phyloP scores from a whole-genome alignment of 1,140 invertebrate species.

The Elymnias hypermnestra region DNA sequence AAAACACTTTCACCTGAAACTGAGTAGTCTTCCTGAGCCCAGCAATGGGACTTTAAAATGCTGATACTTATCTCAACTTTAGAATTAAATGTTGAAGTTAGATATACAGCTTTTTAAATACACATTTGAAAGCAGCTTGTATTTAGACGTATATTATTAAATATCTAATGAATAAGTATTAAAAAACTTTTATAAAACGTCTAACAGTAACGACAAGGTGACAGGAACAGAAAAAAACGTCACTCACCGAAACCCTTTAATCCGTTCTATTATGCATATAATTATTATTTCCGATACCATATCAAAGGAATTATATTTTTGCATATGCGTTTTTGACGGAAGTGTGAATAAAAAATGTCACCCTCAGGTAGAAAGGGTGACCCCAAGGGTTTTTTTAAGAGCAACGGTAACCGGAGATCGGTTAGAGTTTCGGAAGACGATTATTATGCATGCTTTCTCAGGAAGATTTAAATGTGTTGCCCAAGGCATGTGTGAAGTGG shows the following conservation, averaged over 20 bases:
- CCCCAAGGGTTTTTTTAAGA: conserved; percentile 55
- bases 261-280: conserved; percentile 73
- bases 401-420: conserved; percentile 58
- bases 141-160: conserved; percentile 53
- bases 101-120: no score
- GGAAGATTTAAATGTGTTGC: conserved; percentile 62
- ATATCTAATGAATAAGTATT: conserved; percentile 34
- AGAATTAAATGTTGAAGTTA: no score
- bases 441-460: conserved; percentile 72
- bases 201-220: conserved; percentile 55
- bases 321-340: conserved; percentile 67
- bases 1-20: no score
- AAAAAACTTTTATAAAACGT: conserved; percentile 43
- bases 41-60: no score
- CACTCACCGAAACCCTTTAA: conserved; percentile 64
- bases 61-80: no score
- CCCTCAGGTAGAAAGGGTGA: conserved; percentile 68
- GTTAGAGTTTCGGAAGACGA: conserved; percentile 45
- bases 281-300: conserved; percentile 72
- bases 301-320: conserved; percentile 73
- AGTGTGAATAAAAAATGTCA: conserved; percentile 74
- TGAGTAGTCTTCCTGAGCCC: no score
- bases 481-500: conserved; percentile 47
- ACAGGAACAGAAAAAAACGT: conserved; percentile 64
- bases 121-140: no score